Conservation (phyloP, 2,797 vertebrate species). For the Sebastes itinus region DNA sequence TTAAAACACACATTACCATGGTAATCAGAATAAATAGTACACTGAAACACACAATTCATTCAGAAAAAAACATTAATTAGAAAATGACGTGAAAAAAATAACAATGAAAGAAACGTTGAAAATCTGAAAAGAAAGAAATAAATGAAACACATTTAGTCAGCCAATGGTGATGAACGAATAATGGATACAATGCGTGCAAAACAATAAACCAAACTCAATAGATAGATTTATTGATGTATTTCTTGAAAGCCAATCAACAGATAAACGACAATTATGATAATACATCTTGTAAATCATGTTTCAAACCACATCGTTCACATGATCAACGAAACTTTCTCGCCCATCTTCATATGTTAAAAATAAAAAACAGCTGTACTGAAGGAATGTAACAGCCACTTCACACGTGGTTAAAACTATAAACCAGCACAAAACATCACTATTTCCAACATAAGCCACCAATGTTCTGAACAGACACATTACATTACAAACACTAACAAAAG, state of each 20-base stretch:
- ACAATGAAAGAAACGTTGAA: background rate
- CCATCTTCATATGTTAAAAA: fast-evolving
- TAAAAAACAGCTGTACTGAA: no score
- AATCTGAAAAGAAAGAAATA: no score
- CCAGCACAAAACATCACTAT: no score
- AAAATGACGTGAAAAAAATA: background rate
- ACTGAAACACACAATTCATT: background rate
- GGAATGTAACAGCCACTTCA: no score
- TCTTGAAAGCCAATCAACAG: background rate
- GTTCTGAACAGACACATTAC: no score
- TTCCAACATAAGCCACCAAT: no score
- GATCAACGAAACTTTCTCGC: no score
- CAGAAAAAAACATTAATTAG: background rate
- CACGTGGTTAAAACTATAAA: no score
- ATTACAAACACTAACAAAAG: no score
- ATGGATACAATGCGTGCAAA: background rate
- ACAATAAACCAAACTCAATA: no score
- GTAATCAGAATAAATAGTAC: background rate
- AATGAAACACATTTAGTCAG: background rate
- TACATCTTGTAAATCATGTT: background rate
- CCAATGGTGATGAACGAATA: background rate
- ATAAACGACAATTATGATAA: background rate
- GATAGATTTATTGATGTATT: background rate
- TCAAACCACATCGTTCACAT: fast-evolving
- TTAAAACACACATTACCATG: background rate